Evolutionary conservation across 2,113 vertebrate genomes (phyloP), one percentile per base, ranked within the genome.

Genomic region (Microcebus griseorufus): DNA sequence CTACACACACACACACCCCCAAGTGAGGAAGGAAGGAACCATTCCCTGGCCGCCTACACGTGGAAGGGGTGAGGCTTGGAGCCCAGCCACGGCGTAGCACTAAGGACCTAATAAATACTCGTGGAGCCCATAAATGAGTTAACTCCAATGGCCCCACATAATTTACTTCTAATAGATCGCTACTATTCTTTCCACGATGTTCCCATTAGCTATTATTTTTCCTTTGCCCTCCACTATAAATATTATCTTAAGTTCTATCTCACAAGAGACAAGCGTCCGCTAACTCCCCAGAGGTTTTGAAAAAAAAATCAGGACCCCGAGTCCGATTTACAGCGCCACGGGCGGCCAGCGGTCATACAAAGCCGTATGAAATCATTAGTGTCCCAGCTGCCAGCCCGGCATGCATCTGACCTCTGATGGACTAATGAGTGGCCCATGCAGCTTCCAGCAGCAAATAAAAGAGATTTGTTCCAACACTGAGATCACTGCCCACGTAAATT

Each of bases 351-450:
- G 88, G 98, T 98, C 98, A 58, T 14, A 79, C 96, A 98, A 97
- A 98, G 98, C 96, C 90, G 86, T 96, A 97, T 94, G 98, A 98
- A 98, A 98, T 98, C 98, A 98, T 98, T 98, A 98, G 98, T 97
- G 98, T 98, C 98, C 98, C 98, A 98, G 98, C 98, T 98, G 98
- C 98, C 60, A 88, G 96, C 94, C 97, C 95, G 67, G 97, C 97
- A 86, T 72, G 81, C 97, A 93, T 87, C 94, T 98, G 98, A 98
- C 98, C 98, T 98, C 98, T 98, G 96, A 95, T 96, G 98, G 94
- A 96, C 89, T 97, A 98, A 98, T 94, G 98, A 98, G 98, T 85
- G 93, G 98, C 95, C 98, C 96, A 89, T 58, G 96, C 95, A 95
- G 97, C 98, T 98, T 98, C 98, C 97, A 94, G 98, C 97, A 88